phyloP scores from a whole-genome alignment of 1,140 invertebrate species.

The Tetramorium alpestre region DNA sequence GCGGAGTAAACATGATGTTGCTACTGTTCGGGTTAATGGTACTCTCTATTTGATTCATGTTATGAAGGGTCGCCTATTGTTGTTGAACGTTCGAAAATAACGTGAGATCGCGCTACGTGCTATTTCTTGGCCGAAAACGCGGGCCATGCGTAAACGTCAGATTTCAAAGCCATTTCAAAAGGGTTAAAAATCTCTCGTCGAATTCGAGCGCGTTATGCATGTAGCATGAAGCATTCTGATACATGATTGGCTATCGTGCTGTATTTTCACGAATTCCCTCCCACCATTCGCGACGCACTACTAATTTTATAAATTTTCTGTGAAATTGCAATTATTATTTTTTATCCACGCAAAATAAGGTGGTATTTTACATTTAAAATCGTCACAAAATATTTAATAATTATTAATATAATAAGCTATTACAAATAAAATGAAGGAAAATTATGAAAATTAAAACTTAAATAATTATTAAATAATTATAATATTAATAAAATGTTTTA shows the following conservation, averaged over 20 bases:
- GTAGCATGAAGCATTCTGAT: not conserved
- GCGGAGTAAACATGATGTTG: not conserved
- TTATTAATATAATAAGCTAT: not conserved
- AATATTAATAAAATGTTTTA: not conserved
- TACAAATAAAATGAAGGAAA: not conserved
- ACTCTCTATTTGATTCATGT: not conserved
- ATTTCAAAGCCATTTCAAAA: not conserved
- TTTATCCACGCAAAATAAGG: too few relatives aligned
- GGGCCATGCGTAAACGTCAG: not conserved
- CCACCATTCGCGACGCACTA: not conserved
- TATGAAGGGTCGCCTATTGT: too few relatives aligned
- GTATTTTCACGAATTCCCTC: not conserved
- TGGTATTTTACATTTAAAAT: not conserved
- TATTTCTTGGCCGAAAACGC: not conserved
- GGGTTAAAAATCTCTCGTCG: not conserved
- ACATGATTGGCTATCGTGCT: not conserved
- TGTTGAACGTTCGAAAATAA: not conserved
- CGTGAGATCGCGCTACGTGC: not conserved
- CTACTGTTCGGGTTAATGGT: not conserved
- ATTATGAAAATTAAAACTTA: not conserved
- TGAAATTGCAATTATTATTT: too few relatives aligned
- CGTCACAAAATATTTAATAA: not conserved
- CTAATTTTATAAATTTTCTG: too few relatives aligned
- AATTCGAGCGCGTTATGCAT: not conserved
- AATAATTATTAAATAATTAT: not conserved